phyloP scores from a whole-genome alignment of 35 echinoderm and acorn worm genomes.

The Lytechinus pictus region DNA sequence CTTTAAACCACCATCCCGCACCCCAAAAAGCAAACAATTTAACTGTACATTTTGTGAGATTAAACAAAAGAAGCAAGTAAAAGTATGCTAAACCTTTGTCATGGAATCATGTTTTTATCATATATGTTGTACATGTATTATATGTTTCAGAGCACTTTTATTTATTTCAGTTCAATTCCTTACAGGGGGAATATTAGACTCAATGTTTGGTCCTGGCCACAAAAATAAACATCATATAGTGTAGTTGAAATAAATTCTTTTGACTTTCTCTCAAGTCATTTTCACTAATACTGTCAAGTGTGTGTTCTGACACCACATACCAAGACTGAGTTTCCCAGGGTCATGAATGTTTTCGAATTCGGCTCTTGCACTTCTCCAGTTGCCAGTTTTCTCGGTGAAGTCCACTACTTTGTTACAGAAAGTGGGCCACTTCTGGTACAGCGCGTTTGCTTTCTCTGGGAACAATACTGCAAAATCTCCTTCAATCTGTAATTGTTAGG shows the following conservation, averaged over 20 bases:
- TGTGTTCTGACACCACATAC: background rate
- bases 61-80: too few species aligned
- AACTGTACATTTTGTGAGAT: too few species aligned
- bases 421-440: background rate
- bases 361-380: background rate
- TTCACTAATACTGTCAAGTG: background rate
- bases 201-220: too few species aligned
- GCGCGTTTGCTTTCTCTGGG: background rate
- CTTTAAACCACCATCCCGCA: too few species aligned
- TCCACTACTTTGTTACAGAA: background rate
- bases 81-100: too few species aligned
- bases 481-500: background rate
- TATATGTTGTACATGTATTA: background rate
- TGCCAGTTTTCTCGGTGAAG: background rate
- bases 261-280: background rate
- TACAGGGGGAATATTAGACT: background rate
- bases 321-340: background rate
- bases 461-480: background rate
- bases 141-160: background rate
- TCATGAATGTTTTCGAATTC: background rate
- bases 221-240: too few species aligned
- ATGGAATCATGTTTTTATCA: background rate
- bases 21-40: too few species aligned
- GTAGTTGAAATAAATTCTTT: too few species aligned
- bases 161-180: background rate